Conservation (phyloP, 2,113 vertebrate genomes). For the Lamprotornis superbus region DNA sequence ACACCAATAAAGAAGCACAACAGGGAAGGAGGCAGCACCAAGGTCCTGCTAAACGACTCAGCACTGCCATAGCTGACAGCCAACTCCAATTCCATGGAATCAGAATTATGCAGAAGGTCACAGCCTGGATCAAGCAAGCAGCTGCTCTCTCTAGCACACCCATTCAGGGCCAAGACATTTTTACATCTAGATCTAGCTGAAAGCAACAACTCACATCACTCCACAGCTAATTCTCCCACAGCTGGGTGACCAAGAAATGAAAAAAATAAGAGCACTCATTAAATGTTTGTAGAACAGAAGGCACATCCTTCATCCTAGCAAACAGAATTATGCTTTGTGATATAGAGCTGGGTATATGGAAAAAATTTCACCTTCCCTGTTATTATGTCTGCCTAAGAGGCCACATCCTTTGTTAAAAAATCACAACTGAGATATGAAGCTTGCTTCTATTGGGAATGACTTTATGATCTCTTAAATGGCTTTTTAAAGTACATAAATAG, state of each 20-base stretch:
- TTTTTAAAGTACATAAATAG: background rate
- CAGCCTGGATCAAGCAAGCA: background rate
- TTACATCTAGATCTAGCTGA: background rate
- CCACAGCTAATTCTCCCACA: background rate
- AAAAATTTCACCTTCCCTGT: background rate
- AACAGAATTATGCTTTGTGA: background rate
- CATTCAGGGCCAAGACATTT: background rate
- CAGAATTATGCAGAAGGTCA: background rate
- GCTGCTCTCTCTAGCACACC: background rate
- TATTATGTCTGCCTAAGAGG: background rate
- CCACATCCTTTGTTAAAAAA: background rate
- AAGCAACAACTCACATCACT: background rate
- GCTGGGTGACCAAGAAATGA: background rate
- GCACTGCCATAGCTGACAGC: background rate
- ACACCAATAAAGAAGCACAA: background rate
- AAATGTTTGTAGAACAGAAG: fast-evolving
- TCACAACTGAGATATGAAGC: background rate
- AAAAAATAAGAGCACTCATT: background rate
- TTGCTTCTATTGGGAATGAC: background rate
- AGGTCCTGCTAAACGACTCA: background rate
- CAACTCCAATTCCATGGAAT: background rate
- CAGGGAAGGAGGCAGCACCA: background rate
- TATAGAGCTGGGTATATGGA: background rate
- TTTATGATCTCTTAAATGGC: background rate
- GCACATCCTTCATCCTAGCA: background rate